Evolutionary conservation across 2,888 invertebrate species (phyloP), one percentile per base, ranked within the genome.

Genomic region (Sinopyrophorus schimmeli): DNA sequence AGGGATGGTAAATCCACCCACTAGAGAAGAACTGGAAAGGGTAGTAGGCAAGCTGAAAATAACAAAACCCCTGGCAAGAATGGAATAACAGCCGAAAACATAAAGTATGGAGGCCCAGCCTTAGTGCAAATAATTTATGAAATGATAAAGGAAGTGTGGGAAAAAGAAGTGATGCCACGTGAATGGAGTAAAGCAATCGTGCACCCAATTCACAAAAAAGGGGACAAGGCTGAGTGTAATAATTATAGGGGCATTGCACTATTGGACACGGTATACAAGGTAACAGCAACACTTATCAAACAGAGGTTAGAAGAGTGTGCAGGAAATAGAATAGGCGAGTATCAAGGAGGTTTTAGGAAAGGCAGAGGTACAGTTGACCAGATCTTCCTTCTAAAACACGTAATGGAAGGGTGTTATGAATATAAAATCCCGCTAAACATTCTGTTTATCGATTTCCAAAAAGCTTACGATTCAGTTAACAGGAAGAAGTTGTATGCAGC

Each of bases 31-130:
- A n/a, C n/a, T n/a, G n/a, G n/a, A n/a, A n/a, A n/a, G n/a, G n/a
- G n/a, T n/a, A n/a, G n/a, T 17, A 31, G 17, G 18, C 17, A 31
- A 12, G 5, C 14, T 34, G 21, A 34, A 34, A 34, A 34, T 21
- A 34, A 10, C 9, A 34, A 34, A 20, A 34, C 21, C 12, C 34
- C 34, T 12, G 6, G 34, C 7, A 21, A 34, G 12, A 21, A 9
- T 9, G 34, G 34, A 21, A 34, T 34, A 34, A 21, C 34, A 5
- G 34, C 34, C 11, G 34, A 34, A 31, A 2, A 17, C 1, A 7
- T 31, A 16, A 31, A 31, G 9, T 31, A 31, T 3, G 14, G 17
- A 10, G 17, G 31, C 10, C 17, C 16, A 31, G 18, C 16, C 9
- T 31, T 31, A 3, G 17, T 17, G 3, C 16, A 16, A 16, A 9